Base-by-base conservation (phyloP, 2,888 invertebrate species). In the Caenorhabditis sp. region DNA sequence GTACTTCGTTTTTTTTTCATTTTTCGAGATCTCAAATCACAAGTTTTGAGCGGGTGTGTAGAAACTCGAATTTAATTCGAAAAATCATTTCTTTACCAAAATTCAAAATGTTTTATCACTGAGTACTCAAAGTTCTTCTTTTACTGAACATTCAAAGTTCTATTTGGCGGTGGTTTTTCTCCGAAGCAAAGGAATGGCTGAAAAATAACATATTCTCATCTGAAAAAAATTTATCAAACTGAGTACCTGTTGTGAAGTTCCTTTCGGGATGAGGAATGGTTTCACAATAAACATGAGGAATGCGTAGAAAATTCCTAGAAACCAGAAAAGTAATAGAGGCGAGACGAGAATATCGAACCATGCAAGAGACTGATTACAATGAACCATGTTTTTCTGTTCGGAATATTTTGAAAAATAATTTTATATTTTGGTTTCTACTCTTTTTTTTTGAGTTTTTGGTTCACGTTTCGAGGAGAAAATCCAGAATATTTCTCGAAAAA, bases 311-410 rank as follows among this genome's bases (percentile, higher is more conserved):
- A 49, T 53, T 54, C 76, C 76, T 27, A 76, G 31, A 53, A 66
- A 68, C 76, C 76, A 76, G 53, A 66, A 67, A 7, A 76, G 64
- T 20, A 70, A 31, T 31, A 76, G 25, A 10, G 71, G 76, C n/a
- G 76, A 65, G 52, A 57, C 67, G 31, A 76, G 36, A 3, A 63
- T 25, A 63, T 76, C 76, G 62, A 70, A 76, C 76, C 76, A 76
- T 20, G 68, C 67, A 21, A 76, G 68, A 43, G 43, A 43, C 43
- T 43, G 43, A 43, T 43, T 43, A 43, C 43, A 43, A 43, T 43
- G 14, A 43, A 43, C 43, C 43, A 43, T 43, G n/a, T 10, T 36
- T 43, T 43, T 43, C 43, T 43, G 17, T 43, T 43, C 14, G 7
- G 43, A 3, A 3, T 17, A 12, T 10, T 12, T 43, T 17, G 7